Conservation (phyloP, 2,888 invertebrate species). For the Electrophaes corylata region DNA sequence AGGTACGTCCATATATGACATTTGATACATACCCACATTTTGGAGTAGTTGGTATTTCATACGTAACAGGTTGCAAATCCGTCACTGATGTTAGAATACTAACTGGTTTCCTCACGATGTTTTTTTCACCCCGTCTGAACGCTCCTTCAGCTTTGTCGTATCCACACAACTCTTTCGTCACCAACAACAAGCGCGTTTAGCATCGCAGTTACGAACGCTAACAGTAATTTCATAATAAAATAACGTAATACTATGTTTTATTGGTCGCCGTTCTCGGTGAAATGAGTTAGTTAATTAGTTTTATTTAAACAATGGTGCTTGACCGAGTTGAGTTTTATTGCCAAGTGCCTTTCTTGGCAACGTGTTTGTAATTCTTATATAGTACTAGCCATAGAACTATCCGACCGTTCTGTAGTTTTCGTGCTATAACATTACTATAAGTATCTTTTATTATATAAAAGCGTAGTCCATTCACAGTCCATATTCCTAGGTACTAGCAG, state of each 20-base stretch:
- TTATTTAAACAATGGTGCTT: slow-evolving; percentile 70
- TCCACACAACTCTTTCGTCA: slow-evolving; percentile 51
- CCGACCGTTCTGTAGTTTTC: no score
- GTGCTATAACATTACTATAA: no score
- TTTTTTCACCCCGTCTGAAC: neutral
- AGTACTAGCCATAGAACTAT: no score
- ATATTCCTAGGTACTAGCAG: no score
- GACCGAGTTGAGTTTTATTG: slow-evolving; percentile 40
- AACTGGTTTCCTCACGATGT: no score
- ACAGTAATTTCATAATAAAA: slow-evolving; percentile 77
- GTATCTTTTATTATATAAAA: no score
- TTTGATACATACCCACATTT: no score
- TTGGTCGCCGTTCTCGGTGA: slow-evolving; percentile 68
- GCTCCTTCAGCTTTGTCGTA: slow-evolving; percentile 22
- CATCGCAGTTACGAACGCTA: slow-evolving; percentile 63
- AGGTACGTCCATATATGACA: no score
- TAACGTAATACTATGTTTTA: slow-evolving; percentile 65
- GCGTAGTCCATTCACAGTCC: no score
- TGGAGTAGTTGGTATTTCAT: no score
- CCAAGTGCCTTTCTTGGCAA: slow-evolving; percentile 7
- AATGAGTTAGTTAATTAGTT: slow-evolving; percentile 81
- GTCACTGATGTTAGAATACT: no score
- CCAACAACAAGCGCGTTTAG: slow-evolving; percentile 56
- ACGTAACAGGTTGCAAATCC: no score
- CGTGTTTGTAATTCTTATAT: neutral